Base-by-base conservation (phyloP, 2,888 invertebrate genomes). In the Tetragonula carbonaria region DNA sequence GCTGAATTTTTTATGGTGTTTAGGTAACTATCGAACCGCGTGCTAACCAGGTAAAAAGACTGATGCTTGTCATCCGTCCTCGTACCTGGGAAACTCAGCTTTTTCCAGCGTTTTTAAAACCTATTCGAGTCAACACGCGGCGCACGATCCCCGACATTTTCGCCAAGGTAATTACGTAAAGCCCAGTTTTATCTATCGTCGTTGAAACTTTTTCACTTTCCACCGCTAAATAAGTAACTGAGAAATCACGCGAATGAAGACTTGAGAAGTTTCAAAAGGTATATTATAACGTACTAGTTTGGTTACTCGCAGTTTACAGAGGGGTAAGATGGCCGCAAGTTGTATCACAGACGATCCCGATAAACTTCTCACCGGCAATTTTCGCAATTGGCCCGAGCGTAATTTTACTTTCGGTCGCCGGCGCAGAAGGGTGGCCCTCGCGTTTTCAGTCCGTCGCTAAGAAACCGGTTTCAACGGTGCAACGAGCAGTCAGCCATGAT, bases 1-100 rank as follows among this genome's bases (percentile, higher is more conserved):
- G 87, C 89, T 87, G 87, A 86, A 89, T 90, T 92, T 93, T 94
- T 94, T 93, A 93, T 91, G 93, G 92, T 90, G 91, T 93, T 93
- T 93, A 92, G 92, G 91, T 91, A 90, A 87, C 85, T 82, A 88
- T 89, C 87, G 81, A 72, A 73, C 80, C 59, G 70, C 74, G 67
- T 70, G 57, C 45, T 67, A 78, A 85, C 63, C 86, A 84, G 88
- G 84, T 89, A 89, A 88, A 80, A 74, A 81, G 38, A 80, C 57
- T 76, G 79, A 38, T 59, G 70, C 21, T 45, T 38, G 74, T 75
- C 80, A 45, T 55, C 45, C 51, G 70, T 50, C 51, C 59, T 28
- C 13, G 38, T 82, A 85, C 82, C 81, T 66, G 77, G 51, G n/a
- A 59, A 18, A 23, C 4, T 63, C 2, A 55, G 11, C 55, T 53